Evolutionary conservation across 2,797 vertebrate genomes (phyloP), one percentile per base, ranked within the genome.

Genomic region (Melanotaenia pygmaea): DNA sequence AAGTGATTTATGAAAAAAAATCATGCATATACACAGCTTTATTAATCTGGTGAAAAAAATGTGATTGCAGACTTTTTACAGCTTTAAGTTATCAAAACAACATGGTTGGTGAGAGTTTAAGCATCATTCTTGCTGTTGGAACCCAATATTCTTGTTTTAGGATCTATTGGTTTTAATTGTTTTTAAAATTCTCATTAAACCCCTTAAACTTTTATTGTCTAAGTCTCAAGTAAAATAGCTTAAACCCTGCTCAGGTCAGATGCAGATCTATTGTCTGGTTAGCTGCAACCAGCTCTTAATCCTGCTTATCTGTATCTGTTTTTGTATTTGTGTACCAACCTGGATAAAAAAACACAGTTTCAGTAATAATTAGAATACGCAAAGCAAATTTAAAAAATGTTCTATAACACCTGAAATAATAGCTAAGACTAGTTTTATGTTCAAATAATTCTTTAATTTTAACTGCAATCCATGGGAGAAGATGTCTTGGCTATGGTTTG

Each of bases 401-500:
- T 56, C 53, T 18, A 14, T 9, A 64, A 26, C 20, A 47, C n/a
- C 40, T 64, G n/a, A 9, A n/a, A 54, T 18, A 43, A 43, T 16
- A 43, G 4, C 40, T 43, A 16, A 11, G 38, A 40, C 38, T 11
- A 40, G 38, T 40, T 45, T 45, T 45, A 13, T 45, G 16, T 14
- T 45, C 18, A 20, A 20, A 20, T 20, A 59, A 28, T 38, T n/a
- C 1, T 62, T 59, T 28, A 43, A 12, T 13, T 63, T 70, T 40
- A 47, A 62, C 6, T 50, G n/a, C 32, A 16, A 45, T n/a, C 7
- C 2, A 60, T 5, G 1, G 4, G n/a, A 37, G 34, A 50, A 13
- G 32, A 35, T 37, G 47, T 79, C 64, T 59, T 30, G 0, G 16
- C 38, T 65, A 53, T 32, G 0, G 30, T 58, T 58, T 65, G 34